Conservation (phyloP, 2,797 vertebrate genomes). For the Bradypodion ventrale region DNA sequence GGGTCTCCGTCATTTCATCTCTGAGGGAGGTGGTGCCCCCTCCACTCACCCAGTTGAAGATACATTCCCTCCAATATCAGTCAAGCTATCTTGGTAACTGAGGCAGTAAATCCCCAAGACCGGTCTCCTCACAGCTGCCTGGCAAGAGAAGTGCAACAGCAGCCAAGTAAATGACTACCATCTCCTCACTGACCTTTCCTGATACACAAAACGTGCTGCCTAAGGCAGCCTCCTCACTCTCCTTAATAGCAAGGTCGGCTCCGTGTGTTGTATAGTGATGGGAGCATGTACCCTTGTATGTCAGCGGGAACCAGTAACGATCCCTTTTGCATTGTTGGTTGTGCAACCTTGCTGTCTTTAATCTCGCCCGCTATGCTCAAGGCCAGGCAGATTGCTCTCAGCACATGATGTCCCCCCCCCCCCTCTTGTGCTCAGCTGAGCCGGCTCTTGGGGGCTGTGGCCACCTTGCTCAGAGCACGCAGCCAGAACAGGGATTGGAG, state of each 20-base stretch:
- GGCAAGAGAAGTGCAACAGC: not conserved
- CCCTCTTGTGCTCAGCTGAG: constrained; percentile 1
- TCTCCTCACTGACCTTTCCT: not conserved
- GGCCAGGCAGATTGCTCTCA: constrained; percentile 8
- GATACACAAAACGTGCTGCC: not conserved
- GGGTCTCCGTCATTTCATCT: too few relatives aligned
- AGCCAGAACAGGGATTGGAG: not conserved
- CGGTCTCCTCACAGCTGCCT: not conserved
- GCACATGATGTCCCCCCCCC: constrained; percentile 11
- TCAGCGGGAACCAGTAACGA: not conserved
- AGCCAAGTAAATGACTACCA: too few relatives aligned
- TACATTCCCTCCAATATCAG: too few relatives aligned
- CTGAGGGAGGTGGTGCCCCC: too few relatives aligned
- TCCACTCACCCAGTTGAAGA: too few relatives aligned
- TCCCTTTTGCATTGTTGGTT: not conserved
- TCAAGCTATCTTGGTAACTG: too few relatives aligned
- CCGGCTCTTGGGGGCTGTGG: not conserved
- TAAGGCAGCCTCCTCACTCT: not conserved
- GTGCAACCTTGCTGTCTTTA: not conserved
- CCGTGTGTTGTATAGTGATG: not conserved
- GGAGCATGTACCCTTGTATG: not conserved
- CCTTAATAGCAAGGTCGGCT: not conserved
- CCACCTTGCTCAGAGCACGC: not conserved
- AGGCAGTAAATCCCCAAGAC: not conserved
- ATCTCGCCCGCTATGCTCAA: not conserved